Base-by-base conservation (phyloP, 2,113 vertebrate genomes). In the Camelus bactrianus region DNA sequence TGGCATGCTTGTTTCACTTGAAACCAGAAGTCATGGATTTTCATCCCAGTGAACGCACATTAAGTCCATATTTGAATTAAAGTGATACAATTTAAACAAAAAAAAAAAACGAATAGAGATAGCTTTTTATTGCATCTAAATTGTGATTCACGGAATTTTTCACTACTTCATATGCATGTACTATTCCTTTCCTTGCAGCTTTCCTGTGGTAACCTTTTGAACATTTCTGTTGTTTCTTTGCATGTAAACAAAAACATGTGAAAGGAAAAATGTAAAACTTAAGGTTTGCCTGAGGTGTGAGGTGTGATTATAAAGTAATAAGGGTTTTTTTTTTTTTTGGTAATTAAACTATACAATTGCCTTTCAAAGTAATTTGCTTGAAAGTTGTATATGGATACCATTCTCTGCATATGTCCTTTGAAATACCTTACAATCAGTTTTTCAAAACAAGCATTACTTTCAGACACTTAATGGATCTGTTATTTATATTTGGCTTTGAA, bases 351-450 rank as follows among this genome's bases (percentile, higher is more conserved):
- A 3, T 58, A 19, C 5, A 72, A 70, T 92, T 92, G 12, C 54
- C 30, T 46, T 96, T 91, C 70, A 88, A 54, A 96, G 30, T 91
- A 80, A 89, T 80, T 89, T 94, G 19, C 85, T 82, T 94, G 8
- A 64, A 77, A 82, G 60, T 89, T 82, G 4, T 76, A 58, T 54
- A 28, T 70, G 35, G 22, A 77, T 81, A 48, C 6, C 6, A 46
- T 54, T 92, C 64, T 94, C 42, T 87, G 3, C 17, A 69, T 10
- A 3, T 50, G 28, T 84, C 48, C 88, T 95, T 97, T 89, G 28
- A 91, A 70, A 91, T 69, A 91, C 10, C 2, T 84, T 87, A 75
- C 2, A 17, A 28, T 91, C 83, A 52, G 30, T 80, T 88, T 94
- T 89, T 35, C 35, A 77, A 95, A 76, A 85, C 9, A 75, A 46